Evolutionary conservation across 2,888 invertebrate species (phyloP), one percentile per base, ranked within the genome.

Genomic region (Euplagia quadripunctaria): DNA sequence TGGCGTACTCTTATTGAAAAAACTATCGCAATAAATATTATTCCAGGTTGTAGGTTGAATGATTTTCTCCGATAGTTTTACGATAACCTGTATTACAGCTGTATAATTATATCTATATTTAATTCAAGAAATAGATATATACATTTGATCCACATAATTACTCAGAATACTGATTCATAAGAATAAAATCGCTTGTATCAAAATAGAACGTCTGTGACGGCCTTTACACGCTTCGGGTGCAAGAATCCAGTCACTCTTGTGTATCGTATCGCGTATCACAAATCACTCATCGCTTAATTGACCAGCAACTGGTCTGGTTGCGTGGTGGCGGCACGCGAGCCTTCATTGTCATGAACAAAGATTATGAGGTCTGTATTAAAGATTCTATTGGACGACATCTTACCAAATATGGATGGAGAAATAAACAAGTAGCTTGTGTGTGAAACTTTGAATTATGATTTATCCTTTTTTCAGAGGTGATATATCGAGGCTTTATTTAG

Each of bases 271-370:
- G 77, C 79, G 82, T 86, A 83, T 85, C 86, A 87, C 89, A 89
- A 90, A 90, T 90, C 89, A 89, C 80, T 80, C 70, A 70, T 55
- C 77, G 72, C 76, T 81, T 84, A 83, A 83, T 84, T 83, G 83
- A 83, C 76, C 82, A 67, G 69, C 73, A 74, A 74, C 75, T 79
- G 73, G 81, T 80, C 74, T 74, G 70, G 68, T 4, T 12, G 61
- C 11, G 43, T 74, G 70, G 68, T 4, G 4, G 61, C 11, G 43
- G 74, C 81, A 83, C 79, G 82, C 83, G 73, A 83, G 51, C 70
- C 64, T 42, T 63, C 70, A 79, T 81, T 82, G 82, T 81, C 79
- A 72, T 69, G 76, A 64, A 51, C 69, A 68, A 76, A 72, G 71
- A 82, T 75, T 74, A 74, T 79, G 80, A 75, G 70, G 68, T 42